phyloP scores from a whole-genome alignment of 2,888 invertebrate species.

The Sesia apiformis region DNA sequence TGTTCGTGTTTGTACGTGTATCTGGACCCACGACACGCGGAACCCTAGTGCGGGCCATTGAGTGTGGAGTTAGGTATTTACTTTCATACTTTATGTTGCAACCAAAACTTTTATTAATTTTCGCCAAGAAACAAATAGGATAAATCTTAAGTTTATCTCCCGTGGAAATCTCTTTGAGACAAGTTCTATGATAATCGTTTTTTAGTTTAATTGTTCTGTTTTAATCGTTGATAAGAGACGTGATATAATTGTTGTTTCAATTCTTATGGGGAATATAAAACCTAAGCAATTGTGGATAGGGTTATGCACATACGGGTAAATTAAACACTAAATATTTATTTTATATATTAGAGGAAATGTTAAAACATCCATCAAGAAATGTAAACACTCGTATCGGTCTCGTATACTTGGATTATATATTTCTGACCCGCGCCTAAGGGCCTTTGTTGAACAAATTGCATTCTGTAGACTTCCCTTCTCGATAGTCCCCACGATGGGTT shows the following conservation, averaged over 20 bases:
- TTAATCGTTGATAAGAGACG: too few relatives aligned
- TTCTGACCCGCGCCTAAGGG: slow-evolving; percentile 31
- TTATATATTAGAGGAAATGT: too few relatives aligned
- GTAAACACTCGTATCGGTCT: slow-evolving; percentile 31
- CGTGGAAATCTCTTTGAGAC: background rate
- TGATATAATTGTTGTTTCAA: too few relatives aligned
- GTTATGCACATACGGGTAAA: too few relatives aligned
- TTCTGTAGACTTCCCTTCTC: slow-evolving; percentile 25
- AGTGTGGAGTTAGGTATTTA: background rate
- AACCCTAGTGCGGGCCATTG: background rate
- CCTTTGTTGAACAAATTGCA: slow-evolving; percentile 61
- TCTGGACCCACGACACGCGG: background rate
- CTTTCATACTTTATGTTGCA: background rate
- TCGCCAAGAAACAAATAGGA: background rate
- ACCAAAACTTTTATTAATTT: background rate
- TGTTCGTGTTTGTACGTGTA: too few relatives aligned
- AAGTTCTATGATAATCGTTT: too few relatives aligned
- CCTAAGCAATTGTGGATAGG: too few relatives aligned
- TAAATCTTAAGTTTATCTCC: background rate
- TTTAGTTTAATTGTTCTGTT: too few relatives aligned
- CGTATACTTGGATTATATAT: slow-evolving; percentile 25
- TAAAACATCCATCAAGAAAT: slow-evolving; percentile 3
- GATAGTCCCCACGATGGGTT: background rate
- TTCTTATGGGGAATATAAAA: too few relatives aligned
- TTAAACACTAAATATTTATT: too few relatives aligned